Evolutionary conservation across 2,888 invertebrate species (phyloP).

Genomic region (Alviniconcha strummeri): DNA sequence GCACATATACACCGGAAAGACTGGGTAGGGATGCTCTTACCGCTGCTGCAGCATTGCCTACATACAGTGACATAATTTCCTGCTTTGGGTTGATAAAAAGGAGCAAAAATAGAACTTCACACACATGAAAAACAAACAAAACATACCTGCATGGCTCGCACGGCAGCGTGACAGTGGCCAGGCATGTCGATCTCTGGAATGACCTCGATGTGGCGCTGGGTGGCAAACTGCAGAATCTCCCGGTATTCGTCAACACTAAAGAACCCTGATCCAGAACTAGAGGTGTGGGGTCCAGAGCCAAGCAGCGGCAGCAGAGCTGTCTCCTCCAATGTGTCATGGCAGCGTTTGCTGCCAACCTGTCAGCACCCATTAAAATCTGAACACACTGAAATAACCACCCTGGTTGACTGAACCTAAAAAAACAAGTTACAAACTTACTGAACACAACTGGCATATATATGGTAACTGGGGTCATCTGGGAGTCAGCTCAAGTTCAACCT

Average conservation of each 20-base stretch:
- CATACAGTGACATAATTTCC: too few relatives aligned
- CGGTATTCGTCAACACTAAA: constrained; percentile 57
- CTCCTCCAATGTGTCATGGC: constrained; percentile 56
- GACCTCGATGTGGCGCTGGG: constrained; percentile 62
- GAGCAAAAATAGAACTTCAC: too few relatives aligned
- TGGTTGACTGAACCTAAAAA: too few relatives aligned
- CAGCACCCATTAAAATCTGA: neutral
- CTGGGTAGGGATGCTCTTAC: too few relatives aligned
- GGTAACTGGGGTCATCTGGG: too few relatives aligned
- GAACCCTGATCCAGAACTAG: constrained; percentile 57
- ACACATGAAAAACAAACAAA: too few relatives aligned
- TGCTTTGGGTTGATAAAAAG: too few relatives aligned
- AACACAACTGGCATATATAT: too few relatives aligned
- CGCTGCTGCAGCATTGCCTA: too few relatives aligned
- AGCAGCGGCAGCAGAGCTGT: constrained; percentile 59
- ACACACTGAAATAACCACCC: neutral
- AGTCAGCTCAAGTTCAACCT: too few relatives aligned
- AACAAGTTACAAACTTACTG: too few relatives aligned
- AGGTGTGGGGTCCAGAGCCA: constrained; percentile 55
- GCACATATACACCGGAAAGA: too few relatives aligned
- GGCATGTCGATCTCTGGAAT: constrained; percentile 70
- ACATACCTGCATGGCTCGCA: constrained; percentile 60
- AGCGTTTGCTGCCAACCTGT: constrained; percentile 62
- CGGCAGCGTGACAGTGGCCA: constrained; percentile 67
- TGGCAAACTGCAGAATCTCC: constrained; percentile 62